A percentile compares a stretch with the other conserved stretches of the same genome.
Conservation (phyloP, 2,113 vertebrate genomes). For the Mungos mungo region DNA sequence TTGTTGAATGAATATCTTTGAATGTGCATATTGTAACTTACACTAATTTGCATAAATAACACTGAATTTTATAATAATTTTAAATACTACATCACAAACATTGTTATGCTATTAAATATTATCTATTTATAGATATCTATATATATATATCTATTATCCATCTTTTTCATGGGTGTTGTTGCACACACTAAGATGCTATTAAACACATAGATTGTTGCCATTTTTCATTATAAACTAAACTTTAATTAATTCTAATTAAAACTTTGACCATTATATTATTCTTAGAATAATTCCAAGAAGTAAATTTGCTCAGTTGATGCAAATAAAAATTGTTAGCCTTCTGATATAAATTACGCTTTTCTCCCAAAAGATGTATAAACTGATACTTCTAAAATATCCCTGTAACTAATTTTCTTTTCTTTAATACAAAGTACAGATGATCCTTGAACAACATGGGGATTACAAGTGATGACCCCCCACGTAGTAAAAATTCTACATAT, state of each 20-base stretch:
- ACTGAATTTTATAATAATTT: neutral
- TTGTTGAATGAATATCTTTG: neutral
- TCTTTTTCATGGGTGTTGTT: neutral
- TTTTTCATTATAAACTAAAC: neutral
- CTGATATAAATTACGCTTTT: neutral
- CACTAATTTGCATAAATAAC: neutral
- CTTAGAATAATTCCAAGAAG: constrained; percentile 1
- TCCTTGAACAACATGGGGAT: neutral
- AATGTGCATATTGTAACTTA: neutral
- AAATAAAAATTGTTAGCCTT: neutral
- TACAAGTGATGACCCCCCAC: neutral
- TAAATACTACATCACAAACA: neutral
- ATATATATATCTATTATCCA: no score
- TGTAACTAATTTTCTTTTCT: neutral
- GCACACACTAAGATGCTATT: neutral
- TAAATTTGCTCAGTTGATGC: neutral
- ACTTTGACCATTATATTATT: neutral
- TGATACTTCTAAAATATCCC: neutral
- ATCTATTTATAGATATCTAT: neutral
- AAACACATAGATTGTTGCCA: neutral
- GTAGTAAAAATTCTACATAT: neutral
- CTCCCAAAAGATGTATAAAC: neutral
- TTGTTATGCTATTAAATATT: constrained; percentile 15
- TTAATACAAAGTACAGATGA: neutral
- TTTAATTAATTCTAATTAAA: constrained; percentile 16